phyloP scores from a whole-genome alignment of 2,113 vertebrate species.

The Phaethon lepturus region DNA sequence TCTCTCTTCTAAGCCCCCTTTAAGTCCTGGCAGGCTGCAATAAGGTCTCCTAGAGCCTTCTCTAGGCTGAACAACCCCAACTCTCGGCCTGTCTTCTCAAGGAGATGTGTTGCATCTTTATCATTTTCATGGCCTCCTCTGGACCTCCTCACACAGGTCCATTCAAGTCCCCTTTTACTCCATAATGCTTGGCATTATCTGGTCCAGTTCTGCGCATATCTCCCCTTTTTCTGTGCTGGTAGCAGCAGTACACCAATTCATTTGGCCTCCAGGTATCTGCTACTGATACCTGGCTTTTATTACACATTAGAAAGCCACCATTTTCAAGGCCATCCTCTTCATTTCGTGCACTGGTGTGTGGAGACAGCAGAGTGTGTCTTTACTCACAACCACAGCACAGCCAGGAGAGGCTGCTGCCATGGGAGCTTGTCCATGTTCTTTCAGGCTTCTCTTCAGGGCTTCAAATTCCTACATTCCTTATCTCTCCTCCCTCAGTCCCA shows the following conservation, averaged over 20 bases:
- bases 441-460: not conserved
- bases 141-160: not conserved
- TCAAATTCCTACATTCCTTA: not conserved
- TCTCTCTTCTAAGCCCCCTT: no score
- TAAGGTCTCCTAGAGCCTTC: no score
- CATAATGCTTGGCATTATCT: not conserved
- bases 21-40: no score
- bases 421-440: not conserved
- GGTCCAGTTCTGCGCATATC: not conserved
- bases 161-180: not conserved
- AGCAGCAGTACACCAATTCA: no score
- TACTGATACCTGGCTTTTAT: not conserved
- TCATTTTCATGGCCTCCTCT: no score
- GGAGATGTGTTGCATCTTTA: no score
- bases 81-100: no score
- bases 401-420: not conserved
- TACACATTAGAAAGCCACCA: not conserved
- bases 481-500: not conserved
- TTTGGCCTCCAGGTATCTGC: not conserved
- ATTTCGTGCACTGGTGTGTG: not conserved
- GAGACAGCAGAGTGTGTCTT: no score
- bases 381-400: not conserved
- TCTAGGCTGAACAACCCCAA: no score
- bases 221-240: not conserved
- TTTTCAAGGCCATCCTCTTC: not conserved